Conservation (phyloP, 2,888 invertebrate species). For the Hirtodrosophila trivittata region DNA sequence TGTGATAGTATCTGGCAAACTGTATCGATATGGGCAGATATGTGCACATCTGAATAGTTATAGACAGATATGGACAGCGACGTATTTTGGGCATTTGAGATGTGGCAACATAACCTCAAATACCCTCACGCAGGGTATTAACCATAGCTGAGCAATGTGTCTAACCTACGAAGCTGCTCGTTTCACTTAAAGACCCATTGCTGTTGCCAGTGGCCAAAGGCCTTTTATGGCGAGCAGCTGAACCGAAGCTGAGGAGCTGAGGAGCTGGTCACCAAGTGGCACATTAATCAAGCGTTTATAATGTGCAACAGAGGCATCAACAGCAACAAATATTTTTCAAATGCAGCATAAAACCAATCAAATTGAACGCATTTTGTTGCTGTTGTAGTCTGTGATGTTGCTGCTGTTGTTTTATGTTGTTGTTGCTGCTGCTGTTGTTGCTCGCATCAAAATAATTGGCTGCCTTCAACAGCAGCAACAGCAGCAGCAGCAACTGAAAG, state of each 20-base stretch:
- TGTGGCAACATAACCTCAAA: too few relatives aligned
- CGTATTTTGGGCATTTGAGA: too few relatives aligned
- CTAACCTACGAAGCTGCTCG: too few relatives aligned
- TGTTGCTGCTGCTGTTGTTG: constrained; percentile 65
- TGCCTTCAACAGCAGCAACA: constrained; percentile 43
- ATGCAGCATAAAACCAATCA: constrained; percentile 70
- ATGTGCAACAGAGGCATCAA: constrained; percentile 42
- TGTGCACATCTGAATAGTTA: too few relatives aligned
- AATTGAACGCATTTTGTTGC: constrained; percentile 60
- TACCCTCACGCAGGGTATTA: not conserved
- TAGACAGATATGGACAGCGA: too few relatives aligned
- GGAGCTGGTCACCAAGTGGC: constrained; percentile 17
- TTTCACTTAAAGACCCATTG: constrained; percentile 16
- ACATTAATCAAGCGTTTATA: constrained; percentile 69
- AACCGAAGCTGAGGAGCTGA: not conserved
- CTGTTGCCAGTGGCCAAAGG: constrained; percentile 36
- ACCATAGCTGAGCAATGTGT: too few relatives aligned
- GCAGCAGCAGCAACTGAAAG: constrained; percentile 39
- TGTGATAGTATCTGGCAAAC: too few relatives aligned
- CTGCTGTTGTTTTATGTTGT: constrained; percentile 36
- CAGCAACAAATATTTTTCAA: constrained; percentile 73
- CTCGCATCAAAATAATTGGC: constrained; percentile 76
- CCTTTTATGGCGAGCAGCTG: constrained; percentile 45
- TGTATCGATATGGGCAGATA: too few relatives aligned
- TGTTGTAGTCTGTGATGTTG: constrained; percentile 21